phyloP scores from a whole-genome alignment of 1,140 invertebrate genomes.

The Xylocopa sonorina region DNA sequence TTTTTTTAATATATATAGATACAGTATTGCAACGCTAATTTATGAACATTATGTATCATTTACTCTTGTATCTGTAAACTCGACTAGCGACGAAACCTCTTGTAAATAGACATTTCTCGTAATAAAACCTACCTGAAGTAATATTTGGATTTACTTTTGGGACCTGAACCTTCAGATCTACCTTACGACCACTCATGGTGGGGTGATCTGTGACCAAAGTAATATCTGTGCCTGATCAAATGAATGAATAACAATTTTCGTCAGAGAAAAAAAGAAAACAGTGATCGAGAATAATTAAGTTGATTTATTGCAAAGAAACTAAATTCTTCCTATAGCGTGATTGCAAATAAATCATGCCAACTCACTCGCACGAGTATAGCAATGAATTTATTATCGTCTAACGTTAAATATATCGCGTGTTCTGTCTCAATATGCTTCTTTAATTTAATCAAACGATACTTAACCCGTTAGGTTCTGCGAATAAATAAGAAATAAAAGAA shows the following conservation, averaged over 20 bases:
- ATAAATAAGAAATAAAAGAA: slow-evolving; percentile 41
- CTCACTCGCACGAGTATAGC: not conserved
- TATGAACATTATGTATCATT: slow-evolving; percentile 71
- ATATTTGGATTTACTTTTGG: not conserved
- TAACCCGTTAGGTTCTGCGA: slow-evolving; percentile 28
- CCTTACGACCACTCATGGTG: not conserved
- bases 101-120: slow-evolving; percentile 79
- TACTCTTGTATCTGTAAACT: slow-evolving; percentile 72
- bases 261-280: not conserved
- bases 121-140: slow-evolving; percentile 74
- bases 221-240: no score
- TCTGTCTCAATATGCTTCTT: no score
- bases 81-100: slow-evolving; percentile 74
- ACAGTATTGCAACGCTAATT: slow-evolving; percentile 74
- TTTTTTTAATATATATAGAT: slow-evolving; percentile 59
- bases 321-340: not conserved
- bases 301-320: slow-evolving; percentile 27
- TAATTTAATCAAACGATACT: not conserved
- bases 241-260: not conserved
- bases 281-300: slow-evolving; percentile 12
- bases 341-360: slow-evolving; percentile 21
- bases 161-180: not conserved
- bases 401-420: slow-evolving; percentile 6
- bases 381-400: slow-evolving; percentile 1
- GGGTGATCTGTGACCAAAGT: no score